These are phyloP conservation scores for Lutjanus erythropterus DNA, from an alignment of 2,113 vertebrate genomes.

Conservation along the genomic window DNA sequence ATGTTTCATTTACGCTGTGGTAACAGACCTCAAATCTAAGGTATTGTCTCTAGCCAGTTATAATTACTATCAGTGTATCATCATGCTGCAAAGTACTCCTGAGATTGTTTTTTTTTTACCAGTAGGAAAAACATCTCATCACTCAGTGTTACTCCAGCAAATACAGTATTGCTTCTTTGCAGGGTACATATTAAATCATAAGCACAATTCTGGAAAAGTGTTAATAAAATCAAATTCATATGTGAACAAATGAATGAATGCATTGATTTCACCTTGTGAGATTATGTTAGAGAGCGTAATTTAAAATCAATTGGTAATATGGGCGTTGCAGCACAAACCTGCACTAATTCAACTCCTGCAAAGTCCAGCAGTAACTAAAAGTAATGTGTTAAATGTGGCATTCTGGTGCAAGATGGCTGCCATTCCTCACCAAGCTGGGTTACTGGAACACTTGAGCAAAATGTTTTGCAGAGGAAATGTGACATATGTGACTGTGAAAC, in stretches of 20 bases:
- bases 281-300: background rate
- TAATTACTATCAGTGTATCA: constrained; percentile 30
- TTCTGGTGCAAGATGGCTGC: constrained; percentile 35
- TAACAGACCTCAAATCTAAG: constrained; percentile 35
- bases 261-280: background rate
- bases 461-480: background rate
- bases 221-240: constrained; percentile 60
- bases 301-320: background rate
- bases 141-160: constrained; percentile 21
- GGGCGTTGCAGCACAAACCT: background rate
- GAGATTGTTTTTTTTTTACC: constrained; percentile 29
- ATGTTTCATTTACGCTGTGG: constrained; percentile 29
- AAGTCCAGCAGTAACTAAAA: background rate
- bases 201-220: constrained; percentile 56
- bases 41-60: constrained; percentile 32
- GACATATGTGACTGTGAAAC: too few species aligned
- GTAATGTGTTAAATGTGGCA: constrained; percentile 29
- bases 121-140: constrained; percentile 12
- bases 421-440: background rate
- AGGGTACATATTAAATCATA: constrained; percentile 22
- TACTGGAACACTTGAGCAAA: background rate
- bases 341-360: background rate
- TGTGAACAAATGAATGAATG: constrained; percentile 25
- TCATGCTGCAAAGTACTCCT: constrained; percentile 36
- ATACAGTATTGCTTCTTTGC: constrained; percentile 32